Evolutionary conservation across 2,797 vertebrate species (phyloP), one percentile per base, ranked within the genome.

Genomic region (Pteronotus mesoamericanus): DNA sequence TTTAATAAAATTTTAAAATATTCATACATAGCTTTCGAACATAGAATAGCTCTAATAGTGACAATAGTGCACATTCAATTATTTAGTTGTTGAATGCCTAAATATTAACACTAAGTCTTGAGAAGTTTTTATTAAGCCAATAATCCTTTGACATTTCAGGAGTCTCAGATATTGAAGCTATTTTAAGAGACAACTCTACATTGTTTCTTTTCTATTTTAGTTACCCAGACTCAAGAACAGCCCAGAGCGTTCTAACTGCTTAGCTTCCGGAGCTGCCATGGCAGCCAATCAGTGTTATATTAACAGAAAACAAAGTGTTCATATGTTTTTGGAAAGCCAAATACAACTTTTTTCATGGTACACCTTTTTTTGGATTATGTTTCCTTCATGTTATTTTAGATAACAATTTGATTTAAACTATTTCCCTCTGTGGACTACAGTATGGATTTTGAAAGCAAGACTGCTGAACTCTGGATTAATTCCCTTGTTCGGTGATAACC

Each of bases 381-480:
- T 90, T 68, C 39, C 95, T 97, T 97, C 42, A 39, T 96, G 86
- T 98, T 98, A 92, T 95, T 98, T 98, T 95, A 97, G 97, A 98
- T 97, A 98, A 97, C 24, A 82, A 86, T 97, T 97, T 96, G 69
- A 97, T 98, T 98, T 97, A 97, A 98, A 97, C 98, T 94, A 96
- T 95, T 96, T 89, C 85, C 46, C 2, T 0, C 42, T 94, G 69
- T 97, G 61, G 69, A 84, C 80, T 97, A 80, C 78, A 94, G 66
- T 84, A 96, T 89, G 90, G 91, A 95, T 96, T 98, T 96, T 88
- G 79, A 96, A 69, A 86, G 74, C 51, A 88, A 29, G 82, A 94
- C 89, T 90, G 34, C 94, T 97, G 80, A 4, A 55, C 87, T 77
- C 85, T 97, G 68, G 72, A 96, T 97, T 97, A 96, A 95, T 97